phyloP scores from a whole-genome alignment of 2,113 vertebrate genomes.

The Equus przewalskii region DNA sequence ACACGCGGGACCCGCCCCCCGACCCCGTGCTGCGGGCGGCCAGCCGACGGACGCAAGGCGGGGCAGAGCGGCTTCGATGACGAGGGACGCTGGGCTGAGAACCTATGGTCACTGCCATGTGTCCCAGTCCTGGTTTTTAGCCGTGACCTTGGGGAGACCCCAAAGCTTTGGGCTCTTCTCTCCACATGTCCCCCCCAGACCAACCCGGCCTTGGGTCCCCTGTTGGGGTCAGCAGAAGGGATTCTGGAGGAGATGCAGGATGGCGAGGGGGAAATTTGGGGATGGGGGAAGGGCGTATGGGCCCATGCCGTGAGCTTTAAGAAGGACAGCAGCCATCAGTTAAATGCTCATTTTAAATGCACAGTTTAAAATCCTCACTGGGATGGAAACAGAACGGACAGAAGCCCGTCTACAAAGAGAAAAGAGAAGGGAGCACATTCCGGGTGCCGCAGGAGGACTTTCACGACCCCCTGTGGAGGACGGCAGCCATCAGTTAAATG shows the following conservation, averaged over 20 bases:
- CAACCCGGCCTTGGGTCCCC: background rate
- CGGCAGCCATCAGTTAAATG: background rate
- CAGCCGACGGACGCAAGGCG: background rate
- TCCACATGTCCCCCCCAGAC: background rate
- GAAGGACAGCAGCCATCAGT: background rate
- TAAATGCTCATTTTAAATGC: background rate
- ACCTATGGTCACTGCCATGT: fast-evolving
- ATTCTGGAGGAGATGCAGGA: background rate
- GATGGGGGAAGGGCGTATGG: background rate
- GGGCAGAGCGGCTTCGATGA: background rate
- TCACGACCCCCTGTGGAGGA: no score
- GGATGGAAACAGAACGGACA: background rate
- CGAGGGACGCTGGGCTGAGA: background rate
- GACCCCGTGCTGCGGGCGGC: background rate
- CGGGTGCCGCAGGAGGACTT: no score
- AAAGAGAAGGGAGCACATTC: no score
- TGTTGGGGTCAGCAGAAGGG: background rate
- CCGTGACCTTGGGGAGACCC: background rate
- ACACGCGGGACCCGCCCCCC: constrained; percentile 71
- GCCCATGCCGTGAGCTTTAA: background rate
- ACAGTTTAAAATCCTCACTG: background rate
- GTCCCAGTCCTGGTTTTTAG: background rate
- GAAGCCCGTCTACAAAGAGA: background rate
- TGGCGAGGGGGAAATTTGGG: background rate
- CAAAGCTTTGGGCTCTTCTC: background rate